phyloP scores from a whole-genome alignment of 1,140 invertebrate species.

The Trachymyrmex cornetzi region DNA sequence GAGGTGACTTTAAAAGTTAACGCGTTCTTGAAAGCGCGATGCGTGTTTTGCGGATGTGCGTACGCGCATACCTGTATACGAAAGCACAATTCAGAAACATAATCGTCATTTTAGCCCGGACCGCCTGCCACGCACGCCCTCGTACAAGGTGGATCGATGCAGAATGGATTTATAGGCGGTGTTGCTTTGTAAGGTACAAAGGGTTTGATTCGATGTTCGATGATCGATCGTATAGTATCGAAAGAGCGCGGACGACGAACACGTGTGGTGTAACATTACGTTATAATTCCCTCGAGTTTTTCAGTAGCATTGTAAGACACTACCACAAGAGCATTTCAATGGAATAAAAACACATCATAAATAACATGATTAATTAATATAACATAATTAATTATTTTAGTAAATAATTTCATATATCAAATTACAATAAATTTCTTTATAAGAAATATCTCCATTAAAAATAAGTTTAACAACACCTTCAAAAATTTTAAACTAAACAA shows the following conservation, averaged over 20 bases:
- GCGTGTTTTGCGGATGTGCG: not conserved
- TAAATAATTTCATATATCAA: not conserved
- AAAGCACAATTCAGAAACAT: conserved; percentile 56
- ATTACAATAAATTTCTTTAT: not conserved
- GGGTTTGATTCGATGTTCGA: conserved; percentile 56
- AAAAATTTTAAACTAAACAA: not conserved
- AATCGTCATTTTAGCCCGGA: conserved; percentile 34
- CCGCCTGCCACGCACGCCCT: conserved; percentile 54
- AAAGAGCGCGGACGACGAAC: not conserved
- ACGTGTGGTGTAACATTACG: conserved; percentile 25
- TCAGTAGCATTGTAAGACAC: not conserved
- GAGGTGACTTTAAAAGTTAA: conserved; percentile 52
- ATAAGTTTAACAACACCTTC: no score
- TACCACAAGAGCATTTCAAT: conserved; percentile 39
- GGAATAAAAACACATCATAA: not conserved
- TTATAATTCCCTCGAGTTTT: conserved; percentile 16
- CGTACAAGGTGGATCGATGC: conserved; percentile 59
- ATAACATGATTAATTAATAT: not conserved
- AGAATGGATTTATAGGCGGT: conserved; percentile 60
- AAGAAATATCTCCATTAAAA: not conserved
- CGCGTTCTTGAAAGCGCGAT: conserved; percentile 13
- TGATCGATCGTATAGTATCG: conserved; percentile 51
- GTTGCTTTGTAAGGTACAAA: conserved; percentile 41
- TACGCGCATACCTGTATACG: conserved; percentile 6
- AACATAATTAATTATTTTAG: not conserved